These are phyloP conservation scores for Numenius arquata DNA, from an alignment of 2,113 vertebrate species.

Conservation along the genomic window DNA sequence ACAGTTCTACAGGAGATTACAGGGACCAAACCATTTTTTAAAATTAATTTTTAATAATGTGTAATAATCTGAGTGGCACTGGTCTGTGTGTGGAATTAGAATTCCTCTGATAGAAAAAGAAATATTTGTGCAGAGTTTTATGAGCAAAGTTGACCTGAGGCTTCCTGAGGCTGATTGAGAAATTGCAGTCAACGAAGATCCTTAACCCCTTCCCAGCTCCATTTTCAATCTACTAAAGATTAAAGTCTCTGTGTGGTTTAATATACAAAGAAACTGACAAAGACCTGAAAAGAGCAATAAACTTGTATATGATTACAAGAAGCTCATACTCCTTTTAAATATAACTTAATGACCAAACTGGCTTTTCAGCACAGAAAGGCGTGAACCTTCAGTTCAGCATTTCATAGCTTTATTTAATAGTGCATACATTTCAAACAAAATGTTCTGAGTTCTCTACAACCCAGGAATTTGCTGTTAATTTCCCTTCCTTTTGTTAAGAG, in stretches of 20 bases:
- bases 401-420: background rate
- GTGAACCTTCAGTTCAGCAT: background rate
- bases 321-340: background rate
- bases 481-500: background rate
- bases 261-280: conserved; percentile 15
- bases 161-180: conserved; percentile 79
- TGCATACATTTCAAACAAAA: background rate
- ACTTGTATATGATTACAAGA: background rate
- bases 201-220: conserved; percentile 72
- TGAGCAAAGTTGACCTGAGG: conserved; percentile 85
- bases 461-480: background rate
- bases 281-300: background rate
- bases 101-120: conserved; percentile 79
- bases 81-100: conserved; percentile 80
- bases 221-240: conserved; percentile 5
- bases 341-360: background rate
- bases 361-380: background rate
- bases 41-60: conserved; percentile 90
- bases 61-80: conserved; percentile 81
- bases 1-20: conserved; percentile 50
- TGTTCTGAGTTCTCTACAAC: background rate
- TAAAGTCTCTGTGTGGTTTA: background rate
- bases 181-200: conserved; percentile 65
- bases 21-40: conserved; percentile 62
- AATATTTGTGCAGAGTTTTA: conserved; percentile 85